phyloP scores from a whole-genome alignment of 2,888 invertebrate species.

The Lobophora halterata region DNA sequence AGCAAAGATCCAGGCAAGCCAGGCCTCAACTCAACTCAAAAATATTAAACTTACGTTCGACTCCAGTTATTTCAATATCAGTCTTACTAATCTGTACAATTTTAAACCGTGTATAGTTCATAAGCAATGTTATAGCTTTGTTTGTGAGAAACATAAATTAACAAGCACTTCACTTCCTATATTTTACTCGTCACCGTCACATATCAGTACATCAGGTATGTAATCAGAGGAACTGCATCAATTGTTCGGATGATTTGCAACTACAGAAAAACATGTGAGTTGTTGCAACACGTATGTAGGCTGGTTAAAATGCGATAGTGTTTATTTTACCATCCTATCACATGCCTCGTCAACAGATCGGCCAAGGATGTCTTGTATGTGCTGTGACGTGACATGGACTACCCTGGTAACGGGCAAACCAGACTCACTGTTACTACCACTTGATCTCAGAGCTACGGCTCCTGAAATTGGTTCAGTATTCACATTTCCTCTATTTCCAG shows the following conservation, averaged over 20 bases:
- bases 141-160: no score
- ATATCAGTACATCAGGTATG: neutral
- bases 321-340: slow-evolving; percentile 1
- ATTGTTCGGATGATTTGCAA: neutral
- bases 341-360: neutral
- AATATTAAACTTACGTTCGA: no score
- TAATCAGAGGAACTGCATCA: neutral
- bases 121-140: no score
- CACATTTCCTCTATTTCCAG: slow-evolving; percentile 1
- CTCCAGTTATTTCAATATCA: no score
- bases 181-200: no score
- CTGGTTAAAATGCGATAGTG: no score
- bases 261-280: slow-evolving; percentile 3
- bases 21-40: no score
- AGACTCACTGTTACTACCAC: slow-evolving; percentile 1
- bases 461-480: slow-evolving; percentile 1
- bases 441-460: slow-evolving; percentile 4
- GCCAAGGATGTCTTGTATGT: slow-evolving; percentile 5
- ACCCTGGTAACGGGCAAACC: slow-evolving; percentile 4
- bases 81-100: no score
- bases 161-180: no score
- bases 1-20: no score
- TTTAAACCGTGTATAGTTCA: no score
- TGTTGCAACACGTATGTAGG: no score
- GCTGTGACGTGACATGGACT: neutral